Evolutionary conservation across 2,888 invertebrate species (phyloP).

Genomic region (Melinaea marsaeus): DNA sequence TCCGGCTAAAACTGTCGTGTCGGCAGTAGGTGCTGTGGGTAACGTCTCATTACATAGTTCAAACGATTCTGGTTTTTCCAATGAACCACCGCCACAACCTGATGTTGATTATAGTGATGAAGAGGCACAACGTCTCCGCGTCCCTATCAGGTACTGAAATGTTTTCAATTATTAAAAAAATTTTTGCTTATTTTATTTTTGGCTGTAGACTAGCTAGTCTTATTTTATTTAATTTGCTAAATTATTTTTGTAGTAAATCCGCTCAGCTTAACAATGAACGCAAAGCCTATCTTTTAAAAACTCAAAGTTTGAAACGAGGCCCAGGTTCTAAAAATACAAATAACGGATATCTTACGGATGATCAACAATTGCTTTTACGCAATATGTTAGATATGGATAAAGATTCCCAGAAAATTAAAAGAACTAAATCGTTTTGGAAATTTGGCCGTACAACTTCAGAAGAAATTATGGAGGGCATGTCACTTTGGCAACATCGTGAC

Average conservation of each 20-base stretch:
- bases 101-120: slow-evolving; percentile 95
- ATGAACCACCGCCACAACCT: slow-evolving; percentile 91
- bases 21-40: slow-evolving; percentile 77
- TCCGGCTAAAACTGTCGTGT: slow-evolving; percentile 68
- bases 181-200: slow-evolving; percentile 25
- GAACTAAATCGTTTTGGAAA: slow-evolving; percentile 92
- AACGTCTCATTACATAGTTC: slow-evolving; percentile 91
- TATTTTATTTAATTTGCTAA: slow-evolving; percentile 25
- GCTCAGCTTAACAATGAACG: slow-evolving; percentile 57
- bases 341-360: slow-evolving; percentile 76
- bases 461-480: slow-evolving; percentile 91
- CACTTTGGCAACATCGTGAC: slow-evolving; percentile 90
- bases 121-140: slow-evolving; percentile 82
- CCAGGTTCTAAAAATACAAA: slow-evolving; percentile 53
- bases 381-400: slow-evolving; percentile 76
- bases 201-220: slow-evolving; percentile 38
- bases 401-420: slow-evolving; percentile 83
- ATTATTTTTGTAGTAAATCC: slow-evolving; percentile 66
- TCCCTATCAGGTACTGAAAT: slow-evolving; percentile 78
- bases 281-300: slow-evolving; percentile 69
- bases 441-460: slow-evolving; percentile 84
- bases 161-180: slow-evolving; percentile 12
- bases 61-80: slow-evolving; percentile 94
- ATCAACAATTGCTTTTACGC: slow-evolving; percentile 72
- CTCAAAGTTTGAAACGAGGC: slow-evolving; percentile 69